Conservation (phyloP, 2,113 vertebrate genomes). For the Crypturellus undulatus region DNA sequence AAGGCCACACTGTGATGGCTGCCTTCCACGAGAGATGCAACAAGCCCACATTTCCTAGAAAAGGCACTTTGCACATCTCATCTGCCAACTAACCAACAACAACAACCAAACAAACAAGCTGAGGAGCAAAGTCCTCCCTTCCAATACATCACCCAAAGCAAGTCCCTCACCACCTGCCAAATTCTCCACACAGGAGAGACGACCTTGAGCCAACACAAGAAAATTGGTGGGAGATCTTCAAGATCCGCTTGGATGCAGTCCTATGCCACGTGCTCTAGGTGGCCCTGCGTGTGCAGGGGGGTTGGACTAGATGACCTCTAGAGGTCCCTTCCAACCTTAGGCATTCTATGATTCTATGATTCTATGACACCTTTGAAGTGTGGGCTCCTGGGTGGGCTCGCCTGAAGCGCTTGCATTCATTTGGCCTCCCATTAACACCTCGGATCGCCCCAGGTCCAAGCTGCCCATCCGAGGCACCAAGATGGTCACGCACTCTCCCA, state of each 20-base stretch:
- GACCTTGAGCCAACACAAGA: background rate
- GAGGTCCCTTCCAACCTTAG: no score
- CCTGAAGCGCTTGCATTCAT: background rate
- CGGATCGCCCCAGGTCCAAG: background rate
- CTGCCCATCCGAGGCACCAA: background rate
- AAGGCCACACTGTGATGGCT: fast-evolving
- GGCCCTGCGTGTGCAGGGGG: no score
- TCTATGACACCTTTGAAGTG: fast-evolving
- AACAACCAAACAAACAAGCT: background rate
- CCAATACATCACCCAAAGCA: background rate
- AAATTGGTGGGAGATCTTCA: background rate
- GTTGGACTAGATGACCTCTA: no score
- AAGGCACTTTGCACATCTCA: background rate
- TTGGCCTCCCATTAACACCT: fast-evolving
- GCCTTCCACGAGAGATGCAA: background rate
- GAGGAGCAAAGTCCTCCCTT: background rate
- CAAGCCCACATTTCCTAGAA: background rate
- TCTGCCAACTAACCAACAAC: background rate
- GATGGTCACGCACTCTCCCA: background rate
- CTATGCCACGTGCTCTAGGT: no score
- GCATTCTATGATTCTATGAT: no score
- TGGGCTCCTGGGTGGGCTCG: background rate
- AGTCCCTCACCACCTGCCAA: background rate
- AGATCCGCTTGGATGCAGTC: no score
- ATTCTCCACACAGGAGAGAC: background rate